Evolutionary conservation across 1,140 invertebrate species (phyloP), one percentile per base, ranked within the genome.

Genomic region (Zaprionus africanus): DNA sequence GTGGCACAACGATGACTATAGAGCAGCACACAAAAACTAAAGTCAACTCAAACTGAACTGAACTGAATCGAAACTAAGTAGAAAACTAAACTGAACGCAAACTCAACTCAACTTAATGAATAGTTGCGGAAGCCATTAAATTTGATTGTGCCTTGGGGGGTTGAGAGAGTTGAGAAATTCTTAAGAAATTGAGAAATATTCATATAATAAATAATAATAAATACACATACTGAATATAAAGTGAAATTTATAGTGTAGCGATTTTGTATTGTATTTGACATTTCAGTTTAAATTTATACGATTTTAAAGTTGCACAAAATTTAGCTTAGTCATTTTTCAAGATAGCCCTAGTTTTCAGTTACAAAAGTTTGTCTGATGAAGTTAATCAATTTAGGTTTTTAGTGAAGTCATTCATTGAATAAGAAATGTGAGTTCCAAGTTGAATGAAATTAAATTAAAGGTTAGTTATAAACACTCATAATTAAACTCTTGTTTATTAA

Each of bases 21-120:
- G n/a, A n/a, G n/a, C n/a, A n/a, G n/a, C n/a, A n/a, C n/a, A 11
- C 46, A 22, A 51, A 22, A 51, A 51, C 46, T 51, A 51, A 51
- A 51, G 11, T 51, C 9, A 51, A 51, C 46, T 51, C 9, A 11
- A 49, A 49, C 38, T 41, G 9, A 41, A 49, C 38, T 41, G 9
- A 41, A 41, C 15, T 7, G 5, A 41, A 41, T 41, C 41, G 6
- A 49, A 51, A 51, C 46, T 24, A 51, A 51, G 12, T 51, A 24
- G 1, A 19, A 51, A 51, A 51, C 46, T 24, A 22, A 51, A 22
- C 19, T 9, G 19, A 5, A 51, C 4, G n/a, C 11, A 51, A 51
- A 51, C 19, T 51, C 4, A 51, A 51, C 19, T 51, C 4, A 19
- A 13, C n/a, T 51, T 12, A 51, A 24, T 13, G 19, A 19, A 24